Conservation (phyloP, 2,888 invertebrate species). For the Nomada fucata region DNA sequence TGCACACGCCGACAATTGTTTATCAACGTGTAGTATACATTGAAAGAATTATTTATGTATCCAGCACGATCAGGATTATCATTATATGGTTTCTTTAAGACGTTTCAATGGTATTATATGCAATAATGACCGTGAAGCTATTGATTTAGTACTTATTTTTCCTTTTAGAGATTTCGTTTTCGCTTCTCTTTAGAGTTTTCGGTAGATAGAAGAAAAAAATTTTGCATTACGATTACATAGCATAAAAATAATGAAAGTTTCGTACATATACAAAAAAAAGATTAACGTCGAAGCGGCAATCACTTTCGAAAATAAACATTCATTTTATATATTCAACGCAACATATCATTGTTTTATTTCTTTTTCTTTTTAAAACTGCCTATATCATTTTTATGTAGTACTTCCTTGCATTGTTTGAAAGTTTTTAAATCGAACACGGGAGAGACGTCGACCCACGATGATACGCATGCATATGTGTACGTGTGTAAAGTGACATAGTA, state of each 20-base stretch:
- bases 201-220: neutral
- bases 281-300: neutral
- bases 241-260: neutral
- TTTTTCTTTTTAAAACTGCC: neutral
- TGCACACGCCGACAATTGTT: neutral
- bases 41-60: constrained; percentile 11
- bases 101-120: constrained; percentile 69
- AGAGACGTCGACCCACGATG: neutral
- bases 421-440: neutral
- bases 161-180: constrained; percentile 35
- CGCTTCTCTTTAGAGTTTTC: neutral
- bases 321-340: neutral
- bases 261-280: neutral
- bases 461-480: neutral
- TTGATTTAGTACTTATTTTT: constrained; percentile 64
- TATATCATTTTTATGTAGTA: neutral
- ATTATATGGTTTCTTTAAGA: constrained; percentile 74
- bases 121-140: constrained; percentile 74
- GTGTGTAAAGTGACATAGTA: constrained; percentile 14
- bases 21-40: neutral
- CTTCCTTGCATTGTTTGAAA: constrained; percentile 19
- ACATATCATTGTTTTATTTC: constrained; percentile 19
- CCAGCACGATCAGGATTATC: constrained; percentile 17
- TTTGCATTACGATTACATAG: too few relatives aligned
- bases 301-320: constrained; percentile 6